A percentile compares a stretch with the other conserved stretches of the same genome.
Evolutionary conservation across 2,797 vertebrate species (phyloP).

Genomic region (Spizella passerina): DNA sequence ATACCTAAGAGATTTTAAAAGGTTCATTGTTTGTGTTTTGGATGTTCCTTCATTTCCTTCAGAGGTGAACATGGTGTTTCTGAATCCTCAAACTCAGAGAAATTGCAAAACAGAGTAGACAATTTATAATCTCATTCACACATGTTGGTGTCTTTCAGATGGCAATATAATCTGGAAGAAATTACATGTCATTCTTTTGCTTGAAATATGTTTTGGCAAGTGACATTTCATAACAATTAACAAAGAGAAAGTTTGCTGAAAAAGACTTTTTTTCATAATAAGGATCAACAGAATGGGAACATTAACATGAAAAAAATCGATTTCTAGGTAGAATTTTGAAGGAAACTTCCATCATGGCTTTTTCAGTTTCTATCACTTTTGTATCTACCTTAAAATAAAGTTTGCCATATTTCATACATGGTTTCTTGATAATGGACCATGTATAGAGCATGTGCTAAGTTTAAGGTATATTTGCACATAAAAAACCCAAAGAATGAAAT

Average conservation of each 20-base stretch:
- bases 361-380: not conserved
- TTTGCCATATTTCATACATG: not conserved
- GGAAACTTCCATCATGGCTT: not conserved
- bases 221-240: not conserved
- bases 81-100: not conserved
- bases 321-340: not conserved
- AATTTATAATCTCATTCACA: not conserved
- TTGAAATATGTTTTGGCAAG: not conserved
- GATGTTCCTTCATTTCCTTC: not conserved
- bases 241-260: not conserved
- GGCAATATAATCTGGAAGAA: not conserved
- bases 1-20: not conserved
- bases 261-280: not conserved
- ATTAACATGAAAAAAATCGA: not conserved
- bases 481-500: not conserved
- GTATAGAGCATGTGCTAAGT: not conserved
- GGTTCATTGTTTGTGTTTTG: not conserved
- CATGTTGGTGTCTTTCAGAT: not conserved
- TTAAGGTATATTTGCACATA: not conserved
- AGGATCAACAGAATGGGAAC: not conserved
- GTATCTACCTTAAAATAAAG: not conserved
- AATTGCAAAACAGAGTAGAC: not conserved
- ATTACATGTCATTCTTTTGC: not conserved
- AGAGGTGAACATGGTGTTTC: not conserved
- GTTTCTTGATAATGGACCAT: not conserved